Evolutionary conservation across 2,797 vertebrate species (phyloP).

Genomic region (Gallirallus australis): DNA sequence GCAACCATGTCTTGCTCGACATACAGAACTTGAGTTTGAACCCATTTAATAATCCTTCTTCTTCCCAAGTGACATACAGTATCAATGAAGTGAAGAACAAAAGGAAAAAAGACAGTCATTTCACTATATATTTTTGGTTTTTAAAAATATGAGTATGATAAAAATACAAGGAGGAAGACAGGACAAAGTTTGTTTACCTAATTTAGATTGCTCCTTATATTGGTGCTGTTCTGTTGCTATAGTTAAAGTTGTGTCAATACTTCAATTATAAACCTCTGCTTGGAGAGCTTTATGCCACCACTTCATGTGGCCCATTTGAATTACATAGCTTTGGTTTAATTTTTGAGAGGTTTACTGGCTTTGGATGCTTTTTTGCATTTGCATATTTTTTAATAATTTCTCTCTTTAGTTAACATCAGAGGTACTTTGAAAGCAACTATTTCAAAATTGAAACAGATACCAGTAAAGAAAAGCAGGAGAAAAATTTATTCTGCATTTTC

Average conservation of each 20-base stretch:
- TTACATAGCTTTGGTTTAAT: neutral
- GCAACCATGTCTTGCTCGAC: neutral
- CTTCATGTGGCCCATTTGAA: neutral
- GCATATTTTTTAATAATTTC: neutral
- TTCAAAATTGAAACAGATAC: slow-evolving; percentile 26
- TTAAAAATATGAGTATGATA: slow-evolving; percentile 20
- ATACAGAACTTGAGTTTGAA: neutral
- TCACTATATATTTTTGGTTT: slow-evolving; percentile 1
- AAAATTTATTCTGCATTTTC: neutral
- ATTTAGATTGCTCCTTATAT: slow-evolving; percentile 38
- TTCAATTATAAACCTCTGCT: slow-evolving; percentile 78
- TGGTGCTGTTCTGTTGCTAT: slow-evolving; percentile 78
- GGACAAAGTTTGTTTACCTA: slow-evolving; percentile 27
- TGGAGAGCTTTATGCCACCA: slow-evolving; percentile 3
- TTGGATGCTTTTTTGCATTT: slow-evolving; percentile 75
- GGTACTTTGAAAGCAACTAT: neutral
- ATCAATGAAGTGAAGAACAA: slow-evolving; percentile 23
- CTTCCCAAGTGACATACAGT: neutral
- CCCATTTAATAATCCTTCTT: neutral
- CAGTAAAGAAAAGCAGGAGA: neutral
- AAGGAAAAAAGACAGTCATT: slow-evolving; percentile 40
- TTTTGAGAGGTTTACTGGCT: slow-evolving; percentile 64
- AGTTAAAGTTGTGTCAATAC: slow-evolving; percentile 81
- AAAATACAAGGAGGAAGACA: slow-evolving; percentile 47
- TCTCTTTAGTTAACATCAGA: neutral